Evolutionary conservation across 2,888 invertebrate genomes (phyloP), one percentile per base, ranked within the genome.

Genomic region (Eulithis prunata): DNA sequence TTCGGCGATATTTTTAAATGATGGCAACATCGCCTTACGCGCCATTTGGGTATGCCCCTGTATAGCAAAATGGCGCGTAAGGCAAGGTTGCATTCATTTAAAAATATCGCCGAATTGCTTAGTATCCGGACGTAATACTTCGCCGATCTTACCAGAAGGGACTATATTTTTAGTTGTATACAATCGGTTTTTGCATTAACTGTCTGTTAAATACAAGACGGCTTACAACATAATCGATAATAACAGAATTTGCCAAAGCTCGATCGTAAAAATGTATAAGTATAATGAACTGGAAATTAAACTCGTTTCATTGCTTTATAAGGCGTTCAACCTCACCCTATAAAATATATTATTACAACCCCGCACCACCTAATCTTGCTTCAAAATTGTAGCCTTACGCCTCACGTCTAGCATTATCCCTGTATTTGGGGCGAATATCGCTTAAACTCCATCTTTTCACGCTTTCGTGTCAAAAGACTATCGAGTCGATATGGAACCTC

Each of bases 381-480:
- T 46, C 36, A 32, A 53, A 46, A 53, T 45, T 56, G 57, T 66
- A 52, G 57, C 51, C 57, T 60, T 52, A 59, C 32, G 49, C 45
- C 38, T 54, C 32, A 56, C 56, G 56, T 57, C 54, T 61, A 54
- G 54, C 51, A 57, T 60, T 56, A 56, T 41, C 53, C 64, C 3
- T 55, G 55, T 59, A 51, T 59, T 64, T 51, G 56, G 67, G 60
- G 53, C 45, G 54, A 57, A 61, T 57, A 67, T 68, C 57, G 54
- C 45, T 60, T 56, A 63, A 13, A 68, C 64, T 68, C 64, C 69
- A 64, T 66, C 58, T 69, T 69, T 64, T 68, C 61, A 71, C 62
- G 59, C 57, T 67, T 71, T 72, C 69, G 61, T 65, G 71, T 71
- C 57, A 63, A 68, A 69, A 65, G 65, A 70, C 71, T 68, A 68